phyloP scores from a whole-genome alignment of 2,888 invertebrate genomes.

The Drosophila diplacantha region DNA sequence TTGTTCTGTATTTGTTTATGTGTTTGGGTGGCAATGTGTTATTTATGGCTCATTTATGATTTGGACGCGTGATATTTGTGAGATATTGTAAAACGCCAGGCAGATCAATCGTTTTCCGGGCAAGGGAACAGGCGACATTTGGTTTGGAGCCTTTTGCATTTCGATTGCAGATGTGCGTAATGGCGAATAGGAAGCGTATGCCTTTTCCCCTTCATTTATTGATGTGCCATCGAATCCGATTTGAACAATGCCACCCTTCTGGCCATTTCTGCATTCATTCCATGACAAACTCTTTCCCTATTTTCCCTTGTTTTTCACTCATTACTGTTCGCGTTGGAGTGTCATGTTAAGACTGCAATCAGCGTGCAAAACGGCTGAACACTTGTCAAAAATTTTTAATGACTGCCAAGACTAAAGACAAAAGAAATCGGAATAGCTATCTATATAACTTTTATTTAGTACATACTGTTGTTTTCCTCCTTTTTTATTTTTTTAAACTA shows the following conservation, averaged over 20 bases:
- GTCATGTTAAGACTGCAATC: conserved; percentile 39
- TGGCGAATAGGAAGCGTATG: conserved; percentile 13
- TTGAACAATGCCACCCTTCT: conserved; percentile 7
- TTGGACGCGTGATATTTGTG: conserved; percentile 61
- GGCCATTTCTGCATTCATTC: conserved; percentile 18
- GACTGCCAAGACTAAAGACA: too few relatives aligned
- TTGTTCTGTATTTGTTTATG: conserved; percentile 50
- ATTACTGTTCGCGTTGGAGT: conserved; percentile 29
- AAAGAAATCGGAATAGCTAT: too few relatives aligned
- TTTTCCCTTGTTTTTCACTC: conserved; percentile 22
- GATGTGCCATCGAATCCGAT: conserved; percentile 23
- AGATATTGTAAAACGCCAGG: conserved; percentile 56
- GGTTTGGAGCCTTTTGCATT: conserved; percentile 19
- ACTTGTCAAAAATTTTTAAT: not conserved
- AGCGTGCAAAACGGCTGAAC: conserved; percentile 9
- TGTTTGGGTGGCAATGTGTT: conserved; percentile 61
- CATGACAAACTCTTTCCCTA: conserved; percentile 2
- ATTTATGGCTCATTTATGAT: conserved; percentile 74
- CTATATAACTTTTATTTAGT: not conserved
- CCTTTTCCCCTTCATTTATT: conserved; percentile 7
- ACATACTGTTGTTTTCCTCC: not conserved
- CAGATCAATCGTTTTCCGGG: conserved; percentile 36
- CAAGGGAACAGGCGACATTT: conserved; percentile 7
- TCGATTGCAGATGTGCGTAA: conserved; percentile 33
- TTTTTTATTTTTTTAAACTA: not conserved